These are phyloP conservation scores for Calyptomena viridis DNA, from an alignment of 2,113 vertebrate genomes.

Conservation along the genomic window DNA sequence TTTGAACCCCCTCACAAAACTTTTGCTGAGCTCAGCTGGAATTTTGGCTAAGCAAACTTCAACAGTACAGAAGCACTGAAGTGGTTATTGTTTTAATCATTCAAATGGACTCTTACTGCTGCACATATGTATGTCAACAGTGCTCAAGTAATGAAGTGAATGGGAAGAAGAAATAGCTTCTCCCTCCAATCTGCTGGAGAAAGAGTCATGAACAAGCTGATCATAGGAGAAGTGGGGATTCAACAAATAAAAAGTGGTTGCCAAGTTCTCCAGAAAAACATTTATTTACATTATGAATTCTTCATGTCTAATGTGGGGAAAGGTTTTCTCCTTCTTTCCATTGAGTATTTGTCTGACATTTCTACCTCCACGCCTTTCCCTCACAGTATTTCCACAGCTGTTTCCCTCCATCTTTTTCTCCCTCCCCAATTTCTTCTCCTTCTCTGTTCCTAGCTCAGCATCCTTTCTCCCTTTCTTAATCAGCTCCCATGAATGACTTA, in stretches of 20 bases:
- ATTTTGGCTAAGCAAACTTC: neutral
- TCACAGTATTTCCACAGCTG: neutral
- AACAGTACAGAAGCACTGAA: neutral
- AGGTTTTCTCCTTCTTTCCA: neutral
- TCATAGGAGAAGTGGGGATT: neutral
- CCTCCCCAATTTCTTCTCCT: neutral
- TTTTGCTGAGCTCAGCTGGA: neutral
- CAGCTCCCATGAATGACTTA: neutral
- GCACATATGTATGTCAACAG: neutral
- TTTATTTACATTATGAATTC: neutral
- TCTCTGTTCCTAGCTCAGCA: neutral
- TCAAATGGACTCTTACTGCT: neutral
- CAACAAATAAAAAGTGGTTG: neutral
- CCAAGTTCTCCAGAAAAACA: neutral
- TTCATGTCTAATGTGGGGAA: neutral
- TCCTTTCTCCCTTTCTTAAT: neutral
- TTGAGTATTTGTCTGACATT: neutral
- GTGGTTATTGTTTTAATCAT: neutral
- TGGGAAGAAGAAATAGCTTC: neutral
- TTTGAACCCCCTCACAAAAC: neutral
- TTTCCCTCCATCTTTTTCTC: neutral
- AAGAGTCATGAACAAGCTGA: neutral
- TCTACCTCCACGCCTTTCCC: neutral
- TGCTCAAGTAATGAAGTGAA: neutral
- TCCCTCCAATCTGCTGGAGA: neutral